Evolutionary conservation across 2,888 invertebrate species (phyloP).

Genomic region (Operophtera brumata): DNA sequence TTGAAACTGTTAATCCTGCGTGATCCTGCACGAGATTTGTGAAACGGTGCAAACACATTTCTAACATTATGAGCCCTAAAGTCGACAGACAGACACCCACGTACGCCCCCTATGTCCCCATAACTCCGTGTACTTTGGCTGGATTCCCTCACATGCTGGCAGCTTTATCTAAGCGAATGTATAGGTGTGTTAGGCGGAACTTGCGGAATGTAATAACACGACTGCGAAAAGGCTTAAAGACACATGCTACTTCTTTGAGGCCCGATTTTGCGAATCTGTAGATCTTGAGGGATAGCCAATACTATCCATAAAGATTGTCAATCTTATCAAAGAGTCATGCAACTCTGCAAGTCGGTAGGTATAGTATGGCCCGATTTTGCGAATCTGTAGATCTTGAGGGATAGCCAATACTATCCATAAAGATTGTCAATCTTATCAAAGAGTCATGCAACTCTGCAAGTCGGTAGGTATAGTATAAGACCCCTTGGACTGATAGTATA

Average conservation of each 20-base stretch:
- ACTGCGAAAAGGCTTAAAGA: constrained; percentile 15
- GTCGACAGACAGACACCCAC: neutral
- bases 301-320: too few species aligned
- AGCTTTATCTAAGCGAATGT: constrained; percentile 45
- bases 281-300: too few species aligned
- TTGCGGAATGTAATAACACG: constrained; percentile 50
- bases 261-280: neutral
- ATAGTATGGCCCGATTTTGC: neutral
- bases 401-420: too few species aligned
- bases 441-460: too few species aligned
- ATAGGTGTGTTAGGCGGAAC: constrained; percentile 25
- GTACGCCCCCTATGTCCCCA: constrained; percentile 8
- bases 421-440: too few species aligned
- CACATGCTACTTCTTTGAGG: neutral
- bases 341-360: too few species aligned
- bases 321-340: too few species aligned
- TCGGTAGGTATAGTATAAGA: too few species aligned
- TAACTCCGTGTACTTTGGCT: constrained; percentile 26
- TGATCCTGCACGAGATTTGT: neutral
- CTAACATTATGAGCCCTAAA: neutral
- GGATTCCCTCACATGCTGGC: constrained; percentile 43
- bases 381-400: too few species aligned
- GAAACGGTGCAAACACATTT: neutral
- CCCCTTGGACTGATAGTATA: neutral
- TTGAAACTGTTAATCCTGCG: neutral